Conservation (phyloP, 2,113 vertebrate species). For the Callipepla squamata region DNA sequence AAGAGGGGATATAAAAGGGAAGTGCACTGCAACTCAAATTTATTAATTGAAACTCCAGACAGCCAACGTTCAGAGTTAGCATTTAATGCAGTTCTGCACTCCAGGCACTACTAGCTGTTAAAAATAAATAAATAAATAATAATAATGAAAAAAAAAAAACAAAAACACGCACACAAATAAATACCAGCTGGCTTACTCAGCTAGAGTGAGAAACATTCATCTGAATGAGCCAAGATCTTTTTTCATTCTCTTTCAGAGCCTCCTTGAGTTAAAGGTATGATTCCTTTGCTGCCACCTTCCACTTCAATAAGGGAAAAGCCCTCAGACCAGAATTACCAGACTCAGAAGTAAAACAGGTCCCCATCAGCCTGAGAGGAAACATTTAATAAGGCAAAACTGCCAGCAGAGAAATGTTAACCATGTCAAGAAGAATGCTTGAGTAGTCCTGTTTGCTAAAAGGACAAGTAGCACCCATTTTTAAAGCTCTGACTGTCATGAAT, state of each 20-base stretch:
- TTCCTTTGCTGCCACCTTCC: neutral
- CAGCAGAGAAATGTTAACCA: rapidly evolving
- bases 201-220: neutral
- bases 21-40: neutral
- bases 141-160: too few species aligned
- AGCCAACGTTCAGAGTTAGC: neutral
- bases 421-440: neutral
- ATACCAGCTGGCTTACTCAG: slow-evolving; percentile 34
- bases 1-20: neutral
- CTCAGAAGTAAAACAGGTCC: neutral
- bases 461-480: neutral
- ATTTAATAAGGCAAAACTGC: neutral
- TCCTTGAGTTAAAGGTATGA: neutral
- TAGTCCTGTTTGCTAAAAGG: neutral
- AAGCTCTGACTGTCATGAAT: neutral
- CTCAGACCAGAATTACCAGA: neutral
- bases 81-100: neutral
- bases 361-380: neutral
- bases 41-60: neutral
- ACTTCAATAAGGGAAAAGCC: neutral
- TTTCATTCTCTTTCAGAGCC: neutral
- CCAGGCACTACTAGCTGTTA: slow-evolving; percentile 9
- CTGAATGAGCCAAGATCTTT: neutral
- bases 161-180: neutral
- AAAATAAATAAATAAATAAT: neutral